Evolutionary conservation across 2,113 vertebrate genomes (phyloP).

Genomic region (Sinocyclocheilus anshuiensis): DNA sequence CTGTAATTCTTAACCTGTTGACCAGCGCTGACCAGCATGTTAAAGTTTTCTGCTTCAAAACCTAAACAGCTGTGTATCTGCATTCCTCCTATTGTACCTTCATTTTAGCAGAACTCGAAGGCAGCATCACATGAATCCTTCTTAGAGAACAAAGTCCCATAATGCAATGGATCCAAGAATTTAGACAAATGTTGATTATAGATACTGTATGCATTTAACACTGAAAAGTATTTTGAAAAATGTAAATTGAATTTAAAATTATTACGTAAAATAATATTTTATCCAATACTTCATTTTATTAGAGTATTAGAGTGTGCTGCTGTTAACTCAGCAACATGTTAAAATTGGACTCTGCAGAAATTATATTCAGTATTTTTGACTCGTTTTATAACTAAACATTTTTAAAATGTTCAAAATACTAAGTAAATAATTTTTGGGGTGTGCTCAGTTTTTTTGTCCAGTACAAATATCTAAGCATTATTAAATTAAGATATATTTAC

Average conservation of each 20-base stretch:
- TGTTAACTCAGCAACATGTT: not conserved
- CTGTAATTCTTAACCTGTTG: conserved; percentile 1
- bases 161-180: not conserved
- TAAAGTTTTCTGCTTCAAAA: not conserved
- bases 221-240: not conserved
- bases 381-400: not conserved
- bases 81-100: not conserved
- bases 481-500: not conserved
- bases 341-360: not conserved
- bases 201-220: not conserved
- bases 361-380: not conserved
- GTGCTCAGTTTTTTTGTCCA: not conserved
- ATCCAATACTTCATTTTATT: not conserved
- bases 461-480: not conserved
- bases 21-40: not conserved
- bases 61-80: not conserved
- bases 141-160: not conserved
- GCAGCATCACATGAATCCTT: not conserved
- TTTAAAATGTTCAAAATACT: too few relatives aligned
- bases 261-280: not conserved
- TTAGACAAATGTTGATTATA: not conserved
- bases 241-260: not conserved
- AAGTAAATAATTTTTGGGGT: not conserved
- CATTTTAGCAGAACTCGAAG: not conserved
- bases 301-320: not conserved